Percentiles rank a stretch among this genome's conserved stretches.
Evolutionary conservation across 2,888 invertebrate genomes (phyloP).

Genomic region (Cheilosia soror): DNA sequence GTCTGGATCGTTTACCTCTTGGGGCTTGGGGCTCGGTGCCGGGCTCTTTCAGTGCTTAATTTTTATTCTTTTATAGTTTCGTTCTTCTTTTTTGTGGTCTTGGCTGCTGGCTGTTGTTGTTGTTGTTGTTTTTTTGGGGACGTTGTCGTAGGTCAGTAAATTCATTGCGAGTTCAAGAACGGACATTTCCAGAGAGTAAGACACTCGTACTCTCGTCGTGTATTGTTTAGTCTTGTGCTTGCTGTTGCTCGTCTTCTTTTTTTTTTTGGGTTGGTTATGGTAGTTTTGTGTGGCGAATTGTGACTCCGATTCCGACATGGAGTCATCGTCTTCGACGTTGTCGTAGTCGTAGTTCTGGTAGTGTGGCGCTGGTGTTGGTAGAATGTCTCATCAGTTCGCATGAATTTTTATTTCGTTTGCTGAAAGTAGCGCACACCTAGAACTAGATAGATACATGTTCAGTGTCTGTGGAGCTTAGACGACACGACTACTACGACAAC

Average conservation of each 20-base stretch:
- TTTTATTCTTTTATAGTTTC: conserved; percentile 18
- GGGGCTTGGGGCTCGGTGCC: conserved; percentile 71
- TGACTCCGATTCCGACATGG: conserved; percentile 52
- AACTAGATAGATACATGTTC: conserved; percentile 18
- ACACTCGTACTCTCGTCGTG: conserved; percentile 38
- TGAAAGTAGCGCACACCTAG: conserved; percentile 3
- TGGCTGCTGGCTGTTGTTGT: conserved; percentile 43
- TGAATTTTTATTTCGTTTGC: conserved; percentile 62
- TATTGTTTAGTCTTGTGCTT: conserved; percentile 27
- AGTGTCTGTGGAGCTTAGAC: conserved; percentile 66
- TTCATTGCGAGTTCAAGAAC: conserved; percentile 74
- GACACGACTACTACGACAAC: conserved; percentile 11
- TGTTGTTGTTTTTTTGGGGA: conserved; percentile 54
- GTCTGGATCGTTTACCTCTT: conserved; percentile 75
- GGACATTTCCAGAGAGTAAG: conserved; percentile 70
- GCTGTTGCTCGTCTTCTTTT: background rate
- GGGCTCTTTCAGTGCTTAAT: conserved; percentile 68
- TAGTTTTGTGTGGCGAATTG: conserved; percentile 40
- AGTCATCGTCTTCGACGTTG: conserved; percentile 59
- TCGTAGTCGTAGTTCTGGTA: conserved; percentile 38
- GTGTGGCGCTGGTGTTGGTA: conserved; percentile 8
- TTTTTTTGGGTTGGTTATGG: conserved; percentile 16
- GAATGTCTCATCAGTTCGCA: conserved; percentile 65
- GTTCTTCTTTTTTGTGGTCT: conserved; percentile 20
- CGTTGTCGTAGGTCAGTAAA: conserved; percentile 75